A percentile compares a stretch with the other conserved stretches of the same genome.
Conservation (phyloP, 1,140 invertebrate species). For the Dendroctonus valens region DNA sequence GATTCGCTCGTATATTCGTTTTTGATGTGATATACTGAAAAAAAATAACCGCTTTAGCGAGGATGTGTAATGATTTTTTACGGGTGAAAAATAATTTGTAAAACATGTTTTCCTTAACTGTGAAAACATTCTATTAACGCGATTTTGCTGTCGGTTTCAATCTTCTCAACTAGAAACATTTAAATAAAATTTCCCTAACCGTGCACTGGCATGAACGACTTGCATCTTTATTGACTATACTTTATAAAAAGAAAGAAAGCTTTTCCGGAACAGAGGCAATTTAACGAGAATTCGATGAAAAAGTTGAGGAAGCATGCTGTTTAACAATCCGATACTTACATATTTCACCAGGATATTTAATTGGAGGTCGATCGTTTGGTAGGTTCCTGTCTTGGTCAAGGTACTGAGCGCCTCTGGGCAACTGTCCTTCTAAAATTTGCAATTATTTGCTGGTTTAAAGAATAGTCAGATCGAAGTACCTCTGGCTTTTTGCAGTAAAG, state of each 20-base stretch:
- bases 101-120: too few relatives aligned
- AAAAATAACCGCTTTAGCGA: conserved; percentile 21
- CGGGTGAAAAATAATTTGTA: too few relatives aligned
- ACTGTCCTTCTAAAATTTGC: conserved; percentile 67
- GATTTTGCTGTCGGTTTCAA: too few relatives aligned
- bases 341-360: conserved; percentile 60
- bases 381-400: conserved; percentile 58
- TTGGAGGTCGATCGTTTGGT: conserved; percentile 56
- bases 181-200: too few relatives aligned
- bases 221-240: too few relatives aligned
- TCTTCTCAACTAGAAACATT: too few relatives aligned
- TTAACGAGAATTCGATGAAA: too few relatives aligned
- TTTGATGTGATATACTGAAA: conserved; percentile 69
- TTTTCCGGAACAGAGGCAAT: not conserved
- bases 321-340: conserved; percentile 51
- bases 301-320: too few relatives aligned
- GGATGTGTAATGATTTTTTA: too few relatives aligned
- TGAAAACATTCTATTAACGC: too few relatives aligned
- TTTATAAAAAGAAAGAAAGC: not conserved
- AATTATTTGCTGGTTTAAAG: not conserved
- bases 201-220: too few relatives aligned
- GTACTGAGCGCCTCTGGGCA: conserved; percentile 74
- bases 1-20: conserved; percentile 69
- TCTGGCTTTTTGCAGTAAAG: conserved; percentile 83
- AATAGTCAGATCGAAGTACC: conserved; percentile 55